Evolutionary conservation across 2,888 invertebrate species (phyloP).

Genomic region (Germaria angustata): DNA sequence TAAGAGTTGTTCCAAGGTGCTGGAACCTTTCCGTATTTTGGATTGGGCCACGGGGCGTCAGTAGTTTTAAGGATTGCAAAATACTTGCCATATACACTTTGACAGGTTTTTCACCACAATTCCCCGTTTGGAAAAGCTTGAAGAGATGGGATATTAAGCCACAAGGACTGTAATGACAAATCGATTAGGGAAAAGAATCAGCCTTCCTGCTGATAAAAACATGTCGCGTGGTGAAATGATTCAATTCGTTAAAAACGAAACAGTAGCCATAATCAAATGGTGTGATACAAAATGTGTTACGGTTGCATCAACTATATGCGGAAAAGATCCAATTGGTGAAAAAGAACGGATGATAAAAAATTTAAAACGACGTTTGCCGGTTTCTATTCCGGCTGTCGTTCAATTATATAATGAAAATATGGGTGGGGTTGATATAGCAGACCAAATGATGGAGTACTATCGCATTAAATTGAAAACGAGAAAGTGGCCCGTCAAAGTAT

Average conservation of each 20-base stretch:
- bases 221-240: background rate
- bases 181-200: background rate
- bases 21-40: slow-evolving; percentile 54
- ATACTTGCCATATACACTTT: too few species aligned
- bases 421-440: slow-evolving; percentile 39
- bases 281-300: slow-evolving; percentile 46
- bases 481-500: slow-evolving; percentile 51
- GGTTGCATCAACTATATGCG: slow-evolving; percentile 31
- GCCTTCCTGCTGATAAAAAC: slow-evolving; percentile 8
- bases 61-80: slow-evolving; percentile 65
- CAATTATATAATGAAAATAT: too few species aligned
- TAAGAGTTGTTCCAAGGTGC: slow-evolving; percentile 67
- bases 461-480: slow-evolving; percentile 53
- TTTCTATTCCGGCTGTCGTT: slow-evolving; percentile 21
- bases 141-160: background rate
- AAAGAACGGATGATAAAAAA: slow-evolving; percentile 35
- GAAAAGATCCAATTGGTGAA: too few species aligned
- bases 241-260: background rate
- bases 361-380: slow-evolving; percentile 33
- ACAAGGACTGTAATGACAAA: slow-evolving; percentile 14
- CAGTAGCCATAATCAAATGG: slow-evolving; percentile 42
- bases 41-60: slow-evolving; percentile 66
- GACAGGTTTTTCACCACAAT: too few species aligned
- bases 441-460: too few species aligned
- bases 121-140: background rate